Conservation (phyloP, 2,797 vertebrate species). For the Dromococcyx pavoninus region DNA sequence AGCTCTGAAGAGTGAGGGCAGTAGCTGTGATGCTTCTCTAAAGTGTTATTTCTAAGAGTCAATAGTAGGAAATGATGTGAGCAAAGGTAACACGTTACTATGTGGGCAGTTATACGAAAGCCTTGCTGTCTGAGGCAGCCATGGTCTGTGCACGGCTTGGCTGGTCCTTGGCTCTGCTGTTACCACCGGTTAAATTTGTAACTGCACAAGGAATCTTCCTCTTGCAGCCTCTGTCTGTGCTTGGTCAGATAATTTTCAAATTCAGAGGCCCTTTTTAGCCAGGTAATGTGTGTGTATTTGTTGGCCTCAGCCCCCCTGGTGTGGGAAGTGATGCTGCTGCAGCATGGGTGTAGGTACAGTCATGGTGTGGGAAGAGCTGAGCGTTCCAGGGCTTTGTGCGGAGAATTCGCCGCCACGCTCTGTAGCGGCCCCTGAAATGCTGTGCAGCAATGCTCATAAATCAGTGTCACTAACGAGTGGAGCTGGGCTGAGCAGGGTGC, state of each 20-base stretch:
- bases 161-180: background rate
- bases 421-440: background rate
- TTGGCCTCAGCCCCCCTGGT: background rate
- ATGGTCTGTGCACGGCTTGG: background rate
- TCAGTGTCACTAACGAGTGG: background rate
- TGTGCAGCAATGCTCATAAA: background rate
- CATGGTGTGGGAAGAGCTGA: background rate
- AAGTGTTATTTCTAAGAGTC: background rate
- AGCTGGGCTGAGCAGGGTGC: background rate
- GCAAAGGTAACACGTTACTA: background rate
- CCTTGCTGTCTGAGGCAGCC: background rate
- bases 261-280: background rate
- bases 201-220: background rate
- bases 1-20: background rate
- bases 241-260: background rate
- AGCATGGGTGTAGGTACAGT: rapidly evolving
- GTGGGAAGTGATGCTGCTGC: background rate
- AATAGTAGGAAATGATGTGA: background rate
- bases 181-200: background rate
- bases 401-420: background rate
- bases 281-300: background rate
- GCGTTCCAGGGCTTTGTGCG: background rate
- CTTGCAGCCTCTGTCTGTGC: too few species aligned
- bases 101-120: background rate
- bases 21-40: background rate